Base-by-base conservation (phyloP, 2,113 vertebrate species). In the Solenodon paradoxus region DNA sequence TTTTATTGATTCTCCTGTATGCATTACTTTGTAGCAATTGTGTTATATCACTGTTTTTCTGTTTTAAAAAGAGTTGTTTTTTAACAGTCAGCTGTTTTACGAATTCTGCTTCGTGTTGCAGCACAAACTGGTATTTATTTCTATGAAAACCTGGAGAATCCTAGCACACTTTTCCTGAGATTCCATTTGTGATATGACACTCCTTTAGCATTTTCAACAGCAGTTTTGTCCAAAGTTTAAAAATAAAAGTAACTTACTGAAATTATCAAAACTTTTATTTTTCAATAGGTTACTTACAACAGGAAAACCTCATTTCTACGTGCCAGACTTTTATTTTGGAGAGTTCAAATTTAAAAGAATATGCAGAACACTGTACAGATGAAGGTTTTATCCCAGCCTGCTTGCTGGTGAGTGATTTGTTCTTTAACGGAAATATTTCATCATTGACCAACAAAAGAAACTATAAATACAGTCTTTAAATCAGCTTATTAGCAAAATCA, bases 281-380 rank as follows among this genome's bases (percentile, higher is more conserved):
- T 98, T 92, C 97, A 42, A 26, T 98, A 99, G 99, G 99, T 7
- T 99, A 99, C 90, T 98, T 99, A 72, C 99, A 99, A 95, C 99
- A 99, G 94, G 99, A 99, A 98, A 99, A 99, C 35, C 98, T 99
- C 94, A 98, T 97, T 78, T 98, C 98, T 81, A 99, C 99, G 30
- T 99, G 99, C 97, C 98, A 98, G 97, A 98, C 99, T 0, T 99
- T 99, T 97, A 99, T 99, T 92, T 98, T 98, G 28, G 99, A 99
- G 98, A 99, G 99, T 92, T 99, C 99, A n/a, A 98, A 99, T 96
- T 98, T 99, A 97, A 99, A 99, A 96, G 99, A 99, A 96, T 99
- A 99, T 96, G 99, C 99, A 2, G 99, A 99, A 82, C 99, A 99
- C 97, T 99, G 98, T 89, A 99, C 99, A 5, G 99, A 99, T 95